These are phyloP conservation scores for Chrysolina americana DNA, from an alignment of 2,888 invertebrate species.

Conservation along the genomic window DNA sequence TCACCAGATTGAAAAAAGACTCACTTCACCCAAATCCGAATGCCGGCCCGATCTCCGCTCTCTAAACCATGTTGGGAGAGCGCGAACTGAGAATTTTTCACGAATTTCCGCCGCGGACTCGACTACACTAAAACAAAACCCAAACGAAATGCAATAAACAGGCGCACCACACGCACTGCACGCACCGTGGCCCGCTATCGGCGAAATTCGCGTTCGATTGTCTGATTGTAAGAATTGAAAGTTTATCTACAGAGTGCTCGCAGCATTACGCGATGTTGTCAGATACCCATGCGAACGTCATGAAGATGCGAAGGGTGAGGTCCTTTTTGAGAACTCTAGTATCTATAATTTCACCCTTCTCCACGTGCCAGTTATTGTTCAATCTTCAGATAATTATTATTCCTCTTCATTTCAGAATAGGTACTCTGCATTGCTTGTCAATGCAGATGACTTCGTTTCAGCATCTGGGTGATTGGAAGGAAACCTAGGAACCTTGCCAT, in stretches of 20 bases:
- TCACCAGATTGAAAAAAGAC: neutral
- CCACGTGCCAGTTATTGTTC: no score
- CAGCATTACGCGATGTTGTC: neutral
- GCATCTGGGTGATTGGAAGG: no score
- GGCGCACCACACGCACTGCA: constrained; percentile 51
- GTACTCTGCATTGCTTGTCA: no score
- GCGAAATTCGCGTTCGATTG: constrained; percentile 57
- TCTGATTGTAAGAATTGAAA: constrained; percentile 43
- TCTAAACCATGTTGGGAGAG: constrained; percentile 1
- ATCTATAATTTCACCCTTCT: no score
- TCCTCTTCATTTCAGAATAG: no score
- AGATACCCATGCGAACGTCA: neutral
- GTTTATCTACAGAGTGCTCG: constrained; percentile 4
- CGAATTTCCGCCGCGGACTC: constrained; percentile 4
- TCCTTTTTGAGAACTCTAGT: no score
- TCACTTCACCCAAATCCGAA: neutral
- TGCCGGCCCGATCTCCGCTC: neutral
- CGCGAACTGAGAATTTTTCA: constrained; percentile 15
- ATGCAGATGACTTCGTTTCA: no score
- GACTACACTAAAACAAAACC: constrained; percentile 8
- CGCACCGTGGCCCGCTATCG: constrained; percentile 51
- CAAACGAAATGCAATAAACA: constrained; percentile 54
- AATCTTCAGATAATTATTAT: no score
- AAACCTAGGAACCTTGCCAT: no score
- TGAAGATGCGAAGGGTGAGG: no score